Base-by-base conservation (phyloP, 2,113 vertebrate genomes). In the Melanotaenia duboulayi region DNA sequence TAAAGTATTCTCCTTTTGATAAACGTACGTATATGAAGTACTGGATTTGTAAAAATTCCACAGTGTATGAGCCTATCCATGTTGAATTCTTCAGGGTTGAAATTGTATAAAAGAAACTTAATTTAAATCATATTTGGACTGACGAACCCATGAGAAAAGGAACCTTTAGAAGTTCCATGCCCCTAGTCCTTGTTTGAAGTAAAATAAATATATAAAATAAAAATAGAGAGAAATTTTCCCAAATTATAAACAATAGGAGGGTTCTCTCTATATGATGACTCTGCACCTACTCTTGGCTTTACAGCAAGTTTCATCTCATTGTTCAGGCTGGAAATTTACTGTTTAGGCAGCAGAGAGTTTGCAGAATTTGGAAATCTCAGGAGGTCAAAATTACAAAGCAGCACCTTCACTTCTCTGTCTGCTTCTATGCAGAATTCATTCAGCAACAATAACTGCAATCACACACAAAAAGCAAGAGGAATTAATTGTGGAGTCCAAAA, bases 381-480 rank as follows among this genome's bases (percentile, higher is more conserved):
- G 37, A 55, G 37, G 50, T 22, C 22, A 66, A 54, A 66, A 55
- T 40, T 16, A 55, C 16, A 55, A 13, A 32, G 28, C 48, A 65
- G 28, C 28, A 17, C n/a, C 62, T 51, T 65, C 48, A 51, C 48
- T 13, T 32, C n/a, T 44, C 39, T 44, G 19, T n/a, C 40, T 65
- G 62, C 35, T 4, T 37, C 16, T 7, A 22, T 19, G 17, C 23
- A 59, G 44, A 48, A 48, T 20, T 8, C 22, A 11, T 44, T 25
- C 23, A 58, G 56, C 42, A n/a, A 44, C 39, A 35, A n/a, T 40
- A n/a, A 49, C 40, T 35, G 13, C 48, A 57, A 17, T 59, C 56
- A 25, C 22, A 39, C 4, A 0, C 4, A 51, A 28, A 51, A 50
- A 35, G 17, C 12, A 35, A n/a, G 32, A 13, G 23, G 16, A 2